Evolutionary conservation across 2,888 invertebrate species (phyloP).

Genomic region (Heliconius erato): DNA sequence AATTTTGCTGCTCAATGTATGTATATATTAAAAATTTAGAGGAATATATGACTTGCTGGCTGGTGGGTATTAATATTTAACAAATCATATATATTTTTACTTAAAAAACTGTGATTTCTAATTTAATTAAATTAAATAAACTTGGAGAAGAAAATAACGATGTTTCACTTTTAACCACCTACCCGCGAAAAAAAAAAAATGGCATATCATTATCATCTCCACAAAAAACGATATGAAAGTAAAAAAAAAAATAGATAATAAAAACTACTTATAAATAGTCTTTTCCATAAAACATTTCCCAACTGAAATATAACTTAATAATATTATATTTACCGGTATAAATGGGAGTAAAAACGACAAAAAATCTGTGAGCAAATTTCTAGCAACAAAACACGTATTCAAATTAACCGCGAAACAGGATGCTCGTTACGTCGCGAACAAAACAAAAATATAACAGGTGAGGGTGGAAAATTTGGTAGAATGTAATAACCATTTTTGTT

Average conservation of each 20-base stretch:
- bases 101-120: too few relatives aligned
- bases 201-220: background rate
- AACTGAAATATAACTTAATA: slow-evolving; percentile 14
- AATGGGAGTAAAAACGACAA: slow-evolving; percentile 62
- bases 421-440: slow-evolving; percentile 75
- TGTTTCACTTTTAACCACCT: too few relatives aligned
- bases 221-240: too few relatives aligned
- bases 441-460: slow-evolving; percentile 73
- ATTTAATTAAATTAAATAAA: too few relatives aligned
- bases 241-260: background rate
- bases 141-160: too few relatives aligned
- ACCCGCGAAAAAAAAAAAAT: too few relatives aligned
- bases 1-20: too few relatives aligned
- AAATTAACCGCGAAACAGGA: slow-evolving; percentile 80
- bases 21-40: too few relatives aligned
- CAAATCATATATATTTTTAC: too few relatives aligned
- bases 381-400: slow-evolving; percentile 76
- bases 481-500: slow-evolving; percentile 74
- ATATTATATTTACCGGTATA: slow-evolving; percentile 34
- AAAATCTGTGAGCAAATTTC: slow-evolving; percentile 68
- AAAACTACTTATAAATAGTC: background rate
- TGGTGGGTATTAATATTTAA: too few relatives aligned
- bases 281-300: background rate
- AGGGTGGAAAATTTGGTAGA: slow-evolving; percentile 68
- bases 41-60: too few relatives aligned